phyloP scores from a whole-genome alignment of 2,113 vertebrate species.

The Ceyx melanurus region DNA sequence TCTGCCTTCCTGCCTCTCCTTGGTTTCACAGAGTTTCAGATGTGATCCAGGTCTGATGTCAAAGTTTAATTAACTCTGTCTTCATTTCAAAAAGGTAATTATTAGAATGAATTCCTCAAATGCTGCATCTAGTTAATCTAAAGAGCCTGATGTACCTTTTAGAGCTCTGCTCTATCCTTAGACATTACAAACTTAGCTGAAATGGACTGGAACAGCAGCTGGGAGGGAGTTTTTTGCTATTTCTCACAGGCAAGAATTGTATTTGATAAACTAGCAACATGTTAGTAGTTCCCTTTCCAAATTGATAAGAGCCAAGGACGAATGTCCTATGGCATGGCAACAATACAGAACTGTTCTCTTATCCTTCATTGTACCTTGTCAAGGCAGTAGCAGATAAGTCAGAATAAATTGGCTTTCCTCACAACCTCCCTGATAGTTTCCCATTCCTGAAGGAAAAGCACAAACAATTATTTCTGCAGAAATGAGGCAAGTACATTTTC shows the following conservation, averaged over 20 bases:
- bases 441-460: not conserved
- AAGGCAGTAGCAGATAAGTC: slow-evolving; percentile 21
- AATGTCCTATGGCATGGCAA: not conserved
- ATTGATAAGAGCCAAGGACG: not conserved
- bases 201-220: not conserved
- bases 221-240: not conserved
- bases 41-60: not conserved
- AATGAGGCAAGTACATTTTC: not conserved
- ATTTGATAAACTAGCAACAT: not conserved
- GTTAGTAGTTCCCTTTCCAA: slow-evolving; percentile 14
- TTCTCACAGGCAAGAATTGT: not conserved
- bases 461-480: not conserved
- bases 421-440: not conserved
- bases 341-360: not conserved
- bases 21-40: not conserved
- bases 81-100: slow-evolving; percentile 2
- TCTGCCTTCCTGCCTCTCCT: not conserved
- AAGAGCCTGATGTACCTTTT: not conserved
- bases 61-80: not conserved
- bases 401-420: slow-evolving; percentile 4
- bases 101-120: not conserved
- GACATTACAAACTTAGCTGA: not conserved
- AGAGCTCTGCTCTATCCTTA: not conserved
- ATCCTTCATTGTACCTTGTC: not conserved
- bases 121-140: not conserved